Conservation (phyloP, 2,797 vertebrate genomes). For the Pteronotus mesoamericanus region DNA sequence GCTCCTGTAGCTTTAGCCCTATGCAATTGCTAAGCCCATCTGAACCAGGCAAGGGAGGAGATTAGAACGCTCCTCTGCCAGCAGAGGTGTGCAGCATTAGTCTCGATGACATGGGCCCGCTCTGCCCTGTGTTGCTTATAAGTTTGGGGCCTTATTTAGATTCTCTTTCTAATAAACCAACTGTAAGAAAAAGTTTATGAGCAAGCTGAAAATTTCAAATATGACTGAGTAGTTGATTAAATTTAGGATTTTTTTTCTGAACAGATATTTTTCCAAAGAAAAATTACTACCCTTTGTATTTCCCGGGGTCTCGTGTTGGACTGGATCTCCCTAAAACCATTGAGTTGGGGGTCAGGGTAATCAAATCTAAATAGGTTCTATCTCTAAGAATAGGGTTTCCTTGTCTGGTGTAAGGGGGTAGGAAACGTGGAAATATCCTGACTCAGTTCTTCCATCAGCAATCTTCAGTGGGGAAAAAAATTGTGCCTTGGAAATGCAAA, state of each 20-base stretch:
- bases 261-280: not conserved
- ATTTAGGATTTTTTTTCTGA: not conserved
- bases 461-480: not conserved
- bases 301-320: not conserved
- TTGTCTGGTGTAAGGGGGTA: not conserved
- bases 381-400: not conserved
- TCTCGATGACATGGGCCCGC: not conserved
- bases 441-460: not conserved
- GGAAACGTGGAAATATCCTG: not conserved
- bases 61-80: not conserved
- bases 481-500: not conserved
- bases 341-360: not conserved
- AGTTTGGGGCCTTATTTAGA: not conserved
- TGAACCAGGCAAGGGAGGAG: not conserved
- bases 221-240: not conserved
- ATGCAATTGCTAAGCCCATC: not conserved
- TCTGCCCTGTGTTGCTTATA: not conserved
- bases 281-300: not conserved
- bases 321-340: not conserved
- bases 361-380: not conserved
- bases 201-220: not conserved
- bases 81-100: not conserved
- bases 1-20: not conserved
- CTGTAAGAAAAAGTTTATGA: not conserved
- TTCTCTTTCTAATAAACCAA: not conserved